Evolutionary conservation across 2,797 vertebrate genomes (phyloP), one percentile per base, ranked within the genome.

Genomic region (Chromobotia macracanthus): DNA sequence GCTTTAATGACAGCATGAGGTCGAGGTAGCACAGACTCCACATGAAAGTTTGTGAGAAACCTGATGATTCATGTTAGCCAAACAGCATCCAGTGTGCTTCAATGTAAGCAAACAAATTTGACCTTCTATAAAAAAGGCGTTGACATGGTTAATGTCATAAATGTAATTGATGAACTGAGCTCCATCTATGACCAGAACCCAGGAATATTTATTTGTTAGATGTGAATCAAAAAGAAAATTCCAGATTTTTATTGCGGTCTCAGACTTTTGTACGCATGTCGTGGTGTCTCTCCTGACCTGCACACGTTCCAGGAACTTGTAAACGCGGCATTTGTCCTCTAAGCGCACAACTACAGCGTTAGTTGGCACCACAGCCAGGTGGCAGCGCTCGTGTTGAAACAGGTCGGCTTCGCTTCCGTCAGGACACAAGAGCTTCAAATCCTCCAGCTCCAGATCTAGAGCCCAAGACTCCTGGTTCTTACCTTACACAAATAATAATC

Each of bases 391-490:
- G 66, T 90, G 87, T 53, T 93, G 90, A 0, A 90, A 87, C 65
- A 91, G 88, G 35, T 84, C 82, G 0, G 93, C 93, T 53, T 93
- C 93, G 0, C 71, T 87, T 3, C 94, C 94, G 28, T 95, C 93
- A 9, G 93, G 92, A 74, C 94, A 95, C 86, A 95, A 86, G 85
- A 95, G 92, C 87, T 94, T 95, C 72, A 95, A 85, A 87, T 95
- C 94, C 81, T 95, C 94, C 86, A 93, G 80, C 87, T 95, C 94
- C 87, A 95, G 80, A 75, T 95, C 94, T 87, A 94, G 77, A 16
- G 93, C 93, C 94, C 94, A 95, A 0, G 94, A 94, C 80, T 95
- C 94, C 88, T 90, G 92, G 85, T 95, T 94, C 79, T 88, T 94
- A 82, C 93, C 93, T 94, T 79, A 75, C 8, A 18, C 25, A 76